These are phyloP conservation scores for Agelastica alni DNA, from an alignment of 2,888 invertebrate genomes.

Conservation along the genomic window DNA sequence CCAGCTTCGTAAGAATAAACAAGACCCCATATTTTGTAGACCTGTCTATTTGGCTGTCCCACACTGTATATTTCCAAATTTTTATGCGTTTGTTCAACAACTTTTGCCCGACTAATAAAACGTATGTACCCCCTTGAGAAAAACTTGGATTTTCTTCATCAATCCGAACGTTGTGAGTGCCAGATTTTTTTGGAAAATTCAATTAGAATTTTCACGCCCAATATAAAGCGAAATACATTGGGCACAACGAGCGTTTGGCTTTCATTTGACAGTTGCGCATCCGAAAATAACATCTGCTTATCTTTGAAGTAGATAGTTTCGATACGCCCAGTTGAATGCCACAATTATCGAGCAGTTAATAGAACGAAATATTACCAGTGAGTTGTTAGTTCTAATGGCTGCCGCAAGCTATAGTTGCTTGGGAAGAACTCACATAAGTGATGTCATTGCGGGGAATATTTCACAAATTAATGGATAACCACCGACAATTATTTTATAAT, in stretches of 20 bases:
- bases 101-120: no score
- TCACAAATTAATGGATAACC: no score
- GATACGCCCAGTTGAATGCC: slow-evolving; percentile 27
- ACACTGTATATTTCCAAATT: no score
- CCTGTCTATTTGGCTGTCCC: no score
- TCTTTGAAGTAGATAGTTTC: slow-evolving; percentile 29
- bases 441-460: no score
- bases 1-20: no score
- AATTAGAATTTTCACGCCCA: slow-evolving; percentile 24
- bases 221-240: slow-evolving; percentile 24
- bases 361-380: slow-evolving; percentile 21
- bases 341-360: slow-evolving; percentile 26
- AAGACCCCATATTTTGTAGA: no score
- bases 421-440: background rate
- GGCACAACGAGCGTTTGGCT: slow-evolving; percentile 26
- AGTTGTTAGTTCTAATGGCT: slow-evolving; percentile 1
- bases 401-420: background rate
- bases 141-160: no score
- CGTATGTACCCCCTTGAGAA: no score
- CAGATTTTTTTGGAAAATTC: slow-evolving; percentile 15
- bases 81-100: no score
- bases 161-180: no score
- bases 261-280: slow-evolving; percentile 14
- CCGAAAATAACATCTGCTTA: slow-evolving; percentile 27
- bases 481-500: no score